Evolutionary conservation across 2,113 vertebrate genomes (phyloP), one percentile per base, ranked within the genome.

Genomic region (Scolopax mira): DNA sequence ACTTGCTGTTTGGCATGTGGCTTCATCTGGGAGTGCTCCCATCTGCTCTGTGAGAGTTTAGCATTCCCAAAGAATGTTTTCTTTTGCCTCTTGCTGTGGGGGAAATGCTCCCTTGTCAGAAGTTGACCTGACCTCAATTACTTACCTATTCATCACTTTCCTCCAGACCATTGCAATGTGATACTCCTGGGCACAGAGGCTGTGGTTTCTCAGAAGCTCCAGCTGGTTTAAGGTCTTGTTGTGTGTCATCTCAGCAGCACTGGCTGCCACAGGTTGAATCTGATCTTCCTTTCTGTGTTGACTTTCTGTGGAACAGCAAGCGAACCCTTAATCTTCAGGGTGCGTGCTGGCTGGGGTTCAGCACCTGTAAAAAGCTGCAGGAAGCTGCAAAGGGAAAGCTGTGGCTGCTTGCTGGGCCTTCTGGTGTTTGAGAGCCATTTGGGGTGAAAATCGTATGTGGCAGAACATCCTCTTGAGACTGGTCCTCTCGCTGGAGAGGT

Each of bases 131-230:
- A 87, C 89, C 93, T 91, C 73, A 78, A 70, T 93, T 93, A 84
- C 84, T 94, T 83, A 81, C 28, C 79, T 95, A 58, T 92, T 91
- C 84, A 90, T 96, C 89, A 73, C 86, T 96, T 93, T 90, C 37
- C 49, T 94, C 57, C 51, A 51, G 60, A 28, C 91, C 92, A 9
- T 78, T 86, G 94, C 57, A 88, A 92, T 22, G 41, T 13, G 75
- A 86, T 88, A 52, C 44, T 85, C 58, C 62, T 88, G 86, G 67
- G 84, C 80, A 58, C 2, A 3, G 74, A 67, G 80, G 87, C 77
- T 89, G 48, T 57, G 25, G 55, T n/a, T 89, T 87, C 65, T 87
- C 69, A 70, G 94, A 81, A 89, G 48, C 21, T 52, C 80, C 62
- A 65, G 69, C 89, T 94, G 95, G 69, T 89, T 89, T 71, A 74